Percentiles rank a stretch among this genome's conserved stretches.
phyloP scores from a whole-genome alignment of 2,113 vertebrate species.

The Thamnaconus septentrionalis region DNA sequence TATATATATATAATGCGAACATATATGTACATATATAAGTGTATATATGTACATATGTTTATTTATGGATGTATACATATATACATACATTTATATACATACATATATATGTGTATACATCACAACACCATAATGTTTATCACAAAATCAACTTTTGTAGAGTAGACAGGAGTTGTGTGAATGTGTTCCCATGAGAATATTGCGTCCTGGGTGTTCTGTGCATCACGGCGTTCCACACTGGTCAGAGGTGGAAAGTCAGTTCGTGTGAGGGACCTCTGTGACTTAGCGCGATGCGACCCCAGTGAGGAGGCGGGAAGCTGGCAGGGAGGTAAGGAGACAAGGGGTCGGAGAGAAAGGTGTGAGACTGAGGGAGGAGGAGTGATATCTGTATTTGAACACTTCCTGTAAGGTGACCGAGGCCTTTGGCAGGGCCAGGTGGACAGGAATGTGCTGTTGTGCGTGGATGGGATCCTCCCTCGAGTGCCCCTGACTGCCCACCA shows the following conservation, averaged over 20 bases:
- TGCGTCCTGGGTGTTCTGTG: slow-evolving; percentile 14
- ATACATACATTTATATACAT: too few species aligned
- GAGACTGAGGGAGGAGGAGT: slow-evolving; percentile 20
- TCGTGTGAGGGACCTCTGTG: slow-evolving; percentile 10
- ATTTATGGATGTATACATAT: too few species aligned
- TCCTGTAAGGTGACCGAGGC: slow-evolving; percentile 69
- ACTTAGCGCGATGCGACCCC: slow-evolving; percentile 19
- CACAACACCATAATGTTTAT: too few species aligned
- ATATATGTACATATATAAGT: too few species aligned
- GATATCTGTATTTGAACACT: slow-evolving; percentile 20
- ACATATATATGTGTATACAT: too few species aligned
- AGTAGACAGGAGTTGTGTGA: background rate
- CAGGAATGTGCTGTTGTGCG: slow-evolving; percentile 75
- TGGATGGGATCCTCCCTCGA: slow-evolving; percentile 67
- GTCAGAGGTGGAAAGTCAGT: slow-evolving; percentile 51
- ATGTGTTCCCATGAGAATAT: slow-evolving; percentile 16
- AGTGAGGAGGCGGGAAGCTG: slow-evolving; percentile 17
- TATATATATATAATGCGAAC: too few species aligned
- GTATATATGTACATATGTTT: too few species aligned
- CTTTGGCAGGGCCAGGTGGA: slow-evolving; percentile 71
- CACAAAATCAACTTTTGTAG: too few species aligned
- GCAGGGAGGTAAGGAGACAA: slow-evolving; percentile 37
- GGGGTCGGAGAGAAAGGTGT: slow-evolving; percentile 49
- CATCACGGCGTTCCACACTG: slow-evolving; percentile 42
- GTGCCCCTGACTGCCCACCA: slow-evolving; percentile 57